Conservation (phyloP, 2,113 vertebrate species). For the Pygoscelis antarcticus region DNA sequence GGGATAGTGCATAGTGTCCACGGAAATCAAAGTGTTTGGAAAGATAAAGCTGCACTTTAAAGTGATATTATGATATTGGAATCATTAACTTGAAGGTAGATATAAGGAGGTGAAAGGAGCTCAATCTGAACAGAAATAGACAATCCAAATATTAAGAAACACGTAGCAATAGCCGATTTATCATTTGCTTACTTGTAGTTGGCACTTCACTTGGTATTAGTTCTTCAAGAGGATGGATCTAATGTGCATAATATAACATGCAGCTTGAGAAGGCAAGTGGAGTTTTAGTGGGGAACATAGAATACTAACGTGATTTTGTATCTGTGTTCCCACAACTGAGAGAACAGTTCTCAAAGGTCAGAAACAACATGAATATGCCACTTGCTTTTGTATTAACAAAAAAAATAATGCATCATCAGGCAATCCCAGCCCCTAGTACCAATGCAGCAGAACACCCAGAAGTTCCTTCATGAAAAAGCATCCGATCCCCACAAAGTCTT, state of each 20-base stretch:
- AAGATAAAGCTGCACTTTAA: not conserved
- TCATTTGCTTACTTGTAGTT: not conserved
- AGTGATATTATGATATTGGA: not conserved
- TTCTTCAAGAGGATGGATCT: not conserved
- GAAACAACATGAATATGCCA: not conserved
- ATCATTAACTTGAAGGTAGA: not conserved
- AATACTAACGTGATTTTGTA: not conserved
- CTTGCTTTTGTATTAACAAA: not conserved
- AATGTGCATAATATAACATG: not conserved
- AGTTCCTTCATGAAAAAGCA: not conserved
- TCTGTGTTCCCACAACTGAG: not conserved
- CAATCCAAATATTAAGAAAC: not conserved
- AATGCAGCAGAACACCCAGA: not conserved
- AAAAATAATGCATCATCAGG: not conserved
- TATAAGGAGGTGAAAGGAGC: not conserved
- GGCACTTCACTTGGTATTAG: not conserved
- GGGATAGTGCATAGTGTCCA: rapidly evolving
- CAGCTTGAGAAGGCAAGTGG: not conserved
- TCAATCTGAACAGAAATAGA: not conserved
- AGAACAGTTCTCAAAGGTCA: not conserved
- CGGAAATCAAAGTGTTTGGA: not conserved
- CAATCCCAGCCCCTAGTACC: not conserved
- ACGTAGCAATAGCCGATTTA: rapidly evolving
- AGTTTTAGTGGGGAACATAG: not conserved
- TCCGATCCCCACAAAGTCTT: not conserved